phyloP scores from a whole-genome alignment of 2,113 vertebrate genomes.

The Ammodytes marinus region DNA sequence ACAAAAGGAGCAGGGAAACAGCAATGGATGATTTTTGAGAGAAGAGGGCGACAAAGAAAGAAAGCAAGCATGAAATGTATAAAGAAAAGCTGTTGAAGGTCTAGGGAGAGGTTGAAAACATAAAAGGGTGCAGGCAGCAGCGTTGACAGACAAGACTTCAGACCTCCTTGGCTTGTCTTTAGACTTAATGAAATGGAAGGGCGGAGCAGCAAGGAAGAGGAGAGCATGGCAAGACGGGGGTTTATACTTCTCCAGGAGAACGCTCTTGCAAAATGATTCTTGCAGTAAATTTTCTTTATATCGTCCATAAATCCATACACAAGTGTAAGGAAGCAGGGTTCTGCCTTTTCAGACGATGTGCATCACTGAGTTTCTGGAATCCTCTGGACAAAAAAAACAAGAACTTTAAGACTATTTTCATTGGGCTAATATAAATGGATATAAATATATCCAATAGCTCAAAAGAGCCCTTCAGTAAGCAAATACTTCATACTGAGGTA shows the following conservation, averaged over 20 bases:
- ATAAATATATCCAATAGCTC: constrained; percentile 70
- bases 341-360: constrained; percentile 50
- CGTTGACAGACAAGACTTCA: constrained; percentile 63
- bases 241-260: constrained; percentile 68
- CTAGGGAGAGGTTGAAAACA: constrained; percentile 71
- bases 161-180: constrained; percentile 66
- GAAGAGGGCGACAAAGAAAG: constrained; percentile 41
- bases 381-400: constrained; percentile 40
- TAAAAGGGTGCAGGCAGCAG: constrained; percentile 62
- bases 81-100: constrained; percentile 73
- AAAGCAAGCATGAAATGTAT: constrained; percentile 67
- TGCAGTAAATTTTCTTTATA: constrained; percentile 83
- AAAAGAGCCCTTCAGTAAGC: constrained; percentile 64
- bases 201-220: constrained; percentile 67
- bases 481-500: constrained; percentile 52
- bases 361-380: constrained; percentile 59
- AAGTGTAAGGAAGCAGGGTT: constrained; percentile 41
- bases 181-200: constrained; percentile 84
- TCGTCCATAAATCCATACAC: constrained; percentile 74
- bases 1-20: constrained; percentile 71
- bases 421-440: constrained; percentile 65
- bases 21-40: constrained; percentile 69
- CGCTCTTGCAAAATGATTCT: constrained; percentile 76
- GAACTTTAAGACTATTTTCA: constrained; percentile 58
- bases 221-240: constrained; percentile 43